Conservation (phyloP, 2,113 vertebrate genomes). For the Nannospalax galili region DNA sequence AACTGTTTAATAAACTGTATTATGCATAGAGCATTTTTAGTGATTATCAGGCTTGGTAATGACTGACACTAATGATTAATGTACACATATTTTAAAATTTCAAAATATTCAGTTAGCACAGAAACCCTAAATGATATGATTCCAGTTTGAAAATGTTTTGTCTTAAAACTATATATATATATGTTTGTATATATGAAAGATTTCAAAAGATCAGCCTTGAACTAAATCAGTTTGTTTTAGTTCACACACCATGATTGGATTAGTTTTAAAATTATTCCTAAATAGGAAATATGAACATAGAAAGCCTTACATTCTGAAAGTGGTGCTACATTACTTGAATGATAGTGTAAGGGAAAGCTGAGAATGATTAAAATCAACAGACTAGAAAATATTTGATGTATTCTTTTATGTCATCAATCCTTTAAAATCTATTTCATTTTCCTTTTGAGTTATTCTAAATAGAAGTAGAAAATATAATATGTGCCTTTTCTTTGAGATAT, state of each 20-base stretch:
- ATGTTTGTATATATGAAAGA: background rate
- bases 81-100: background rate
- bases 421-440: slow-evolving; percentile 65
- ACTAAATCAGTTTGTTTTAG: background rate
- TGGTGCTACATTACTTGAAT: background rate
- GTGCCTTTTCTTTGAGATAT: slow-evolving; percentile 46
- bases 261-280: background rate
- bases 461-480: slow-evolving; percentile 58
- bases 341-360: slow-evolving; percentile 34
- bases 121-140: background rate
- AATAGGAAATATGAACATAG: slow-evolving; percentile 30
- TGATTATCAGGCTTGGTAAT: background rate
- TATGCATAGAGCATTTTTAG: background rate
- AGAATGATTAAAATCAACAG: slow-evolving; percentile 66
- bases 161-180: background rate
- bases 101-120: background rate
- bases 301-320: slow-evolving; percentile 9
- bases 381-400: slow-evolving; percentile 55
- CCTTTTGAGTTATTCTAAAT: slow-evolving; percentile 60
- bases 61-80: background rate
- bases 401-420: slow-evolving; percentile 29
- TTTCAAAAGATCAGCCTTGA: background rate
- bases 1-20: background rate
- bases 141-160: background rate
- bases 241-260: background rate